Evolutionary conservation across 2,113 vertebrate genomes (phyloP).

Genomic region (Bujurquina vittata): DNA sequence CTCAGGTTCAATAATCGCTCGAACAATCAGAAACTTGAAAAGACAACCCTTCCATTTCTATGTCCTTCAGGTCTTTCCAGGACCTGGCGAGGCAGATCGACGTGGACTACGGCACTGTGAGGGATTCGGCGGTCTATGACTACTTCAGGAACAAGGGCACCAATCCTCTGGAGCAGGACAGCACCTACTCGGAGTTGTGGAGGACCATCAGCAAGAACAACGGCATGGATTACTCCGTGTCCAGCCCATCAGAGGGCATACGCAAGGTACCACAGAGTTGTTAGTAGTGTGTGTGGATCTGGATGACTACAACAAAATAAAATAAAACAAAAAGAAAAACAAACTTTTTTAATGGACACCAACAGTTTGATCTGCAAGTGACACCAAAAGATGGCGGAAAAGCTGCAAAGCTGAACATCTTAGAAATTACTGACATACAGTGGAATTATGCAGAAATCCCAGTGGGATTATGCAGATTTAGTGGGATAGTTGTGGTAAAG

Average conservation of each 20-base stretch:
- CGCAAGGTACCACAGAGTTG: constrained; percentile 82
- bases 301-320: accelerated
- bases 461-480: background rate
- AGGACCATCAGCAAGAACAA: constrained; percentile 93
- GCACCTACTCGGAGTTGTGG: constrained; percentile 96
- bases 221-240: constrained; percentile 90
- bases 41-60: too few relatives aligned
- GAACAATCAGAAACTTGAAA: too few relatives aligned
- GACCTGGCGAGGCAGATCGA: constrained; percentile 95
- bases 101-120: constrained; percentile 92
- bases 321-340: too few relatives aligned
- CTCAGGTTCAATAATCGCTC: too few relatives aligned
- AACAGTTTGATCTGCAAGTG: background rate
- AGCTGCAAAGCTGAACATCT: background rate
- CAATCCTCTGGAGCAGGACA: constrained; percentile 96
- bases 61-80: constrained; percentile 89
- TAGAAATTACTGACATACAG: background rate
- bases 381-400: too few relatives aligned
- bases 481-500: background rate
- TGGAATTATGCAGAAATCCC: background rate
- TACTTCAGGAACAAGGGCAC: constrained; percentile 97
- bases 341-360: accelerated
- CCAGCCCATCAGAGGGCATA: constrained; percentile 93
- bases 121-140: constrained; percentile 95
- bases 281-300: too few relatives aligned